Conservation (phyloP, 1,140 invertebrate genomes). For the Triops cancriformis region DNA sequence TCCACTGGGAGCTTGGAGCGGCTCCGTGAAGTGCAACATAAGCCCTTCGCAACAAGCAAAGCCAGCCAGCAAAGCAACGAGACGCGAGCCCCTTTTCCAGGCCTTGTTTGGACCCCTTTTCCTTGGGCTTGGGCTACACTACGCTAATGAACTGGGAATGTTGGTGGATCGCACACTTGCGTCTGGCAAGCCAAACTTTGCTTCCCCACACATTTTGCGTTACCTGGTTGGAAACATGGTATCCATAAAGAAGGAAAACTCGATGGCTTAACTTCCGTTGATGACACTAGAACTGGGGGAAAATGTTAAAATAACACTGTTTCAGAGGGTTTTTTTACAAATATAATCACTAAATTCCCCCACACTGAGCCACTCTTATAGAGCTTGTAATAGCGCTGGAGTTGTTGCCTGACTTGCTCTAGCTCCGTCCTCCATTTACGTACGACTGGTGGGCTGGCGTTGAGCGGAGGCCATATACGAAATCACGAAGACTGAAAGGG, state of each 20-base stretch:
- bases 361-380: not conserved
- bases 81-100: not conserved
- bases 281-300: not conserved
- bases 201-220: not conserved
- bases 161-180: not conserved
- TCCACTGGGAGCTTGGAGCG: not conserved
- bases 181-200: not conserved
- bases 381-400: not conserved
- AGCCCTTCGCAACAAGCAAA: slow-evolving; percentile 3
- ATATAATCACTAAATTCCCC: not conserved
- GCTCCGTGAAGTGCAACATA: not conserved
- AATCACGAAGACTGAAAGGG: not conserved
- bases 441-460: slow-evolving; percentile 8
- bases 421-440: slow-evolving; percentile 5
- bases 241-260: not conserved
- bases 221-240: not conserved
- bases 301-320: not conserved
- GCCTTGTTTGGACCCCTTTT: slow-evolving; percentile 1
- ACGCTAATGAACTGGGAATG: slow-evolving; percentile 1
- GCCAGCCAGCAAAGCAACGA: not conserved
- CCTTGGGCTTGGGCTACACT: not conserved
- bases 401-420: slow-evolving; percentile 8
- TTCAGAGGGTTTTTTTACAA: too few species aligned
- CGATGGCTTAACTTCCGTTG: not conserved
- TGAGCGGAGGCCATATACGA: not conserved